Conservation (phyloP, 1,140 invertebrate species). For the Plutomurus gul region DNA sequence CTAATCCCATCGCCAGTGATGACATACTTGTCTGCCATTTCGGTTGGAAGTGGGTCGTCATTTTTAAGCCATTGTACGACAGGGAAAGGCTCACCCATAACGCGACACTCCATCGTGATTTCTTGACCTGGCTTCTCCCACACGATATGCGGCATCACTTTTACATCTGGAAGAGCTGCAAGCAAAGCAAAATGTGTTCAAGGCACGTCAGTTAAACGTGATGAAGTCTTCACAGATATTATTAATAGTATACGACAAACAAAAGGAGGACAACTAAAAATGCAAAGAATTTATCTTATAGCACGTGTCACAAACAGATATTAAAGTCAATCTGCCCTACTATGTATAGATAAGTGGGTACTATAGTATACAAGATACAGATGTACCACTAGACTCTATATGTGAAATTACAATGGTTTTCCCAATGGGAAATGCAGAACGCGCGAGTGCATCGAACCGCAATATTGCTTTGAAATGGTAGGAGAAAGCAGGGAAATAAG, state of each 20-base stretch:
- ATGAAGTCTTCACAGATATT: background rate
- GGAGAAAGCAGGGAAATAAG: no score
- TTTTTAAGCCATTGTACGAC: conserved; percentile 71
- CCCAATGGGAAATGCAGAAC: no score
- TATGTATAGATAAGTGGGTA: no score
- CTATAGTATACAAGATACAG: no score
- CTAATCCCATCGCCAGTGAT: conserved; percentile 73
- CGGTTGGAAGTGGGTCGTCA: conserved; percentile 66
- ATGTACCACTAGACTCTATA: no score
- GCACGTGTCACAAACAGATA: background rate
- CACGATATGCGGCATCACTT: conserved; percentile 70
- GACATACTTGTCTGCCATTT: conserved; percentile 65
- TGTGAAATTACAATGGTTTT: no score
- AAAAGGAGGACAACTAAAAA: background rate
- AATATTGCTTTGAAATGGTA: no score
- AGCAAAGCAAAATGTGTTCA: conserved; percentile 14
- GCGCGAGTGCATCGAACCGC: no score
- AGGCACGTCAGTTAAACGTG: background rate
- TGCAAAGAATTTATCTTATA: background rate
- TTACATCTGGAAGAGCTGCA: conserved; percentile 70
- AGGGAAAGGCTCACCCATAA: conserved; percentile 71
- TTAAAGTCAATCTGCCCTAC: no score
- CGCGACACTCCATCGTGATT: conserved; percentile 71
- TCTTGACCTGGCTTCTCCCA: conserved; percentile 69
- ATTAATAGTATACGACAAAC: background rate